phyloP scores from a whole-genome alignment of 1,140 invertebrate genomes.

The Yoshiicerus persimilis region DNA sequence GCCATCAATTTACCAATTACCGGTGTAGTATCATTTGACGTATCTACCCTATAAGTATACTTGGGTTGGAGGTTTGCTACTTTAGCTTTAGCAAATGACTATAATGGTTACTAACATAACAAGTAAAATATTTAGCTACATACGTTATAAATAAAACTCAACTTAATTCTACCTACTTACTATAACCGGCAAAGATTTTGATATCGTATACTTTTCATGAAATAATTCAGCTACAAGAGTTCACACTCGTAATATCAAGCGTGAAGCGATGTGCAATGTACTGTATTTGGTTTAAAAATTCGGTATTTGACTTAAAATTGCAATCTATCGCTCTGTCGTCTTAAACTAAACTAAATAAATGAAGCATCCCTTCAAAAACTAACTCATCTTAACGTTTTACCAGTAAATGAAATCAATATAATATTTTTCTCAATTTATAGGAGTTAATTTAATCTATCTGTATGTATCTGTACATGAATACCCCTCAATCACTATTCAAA shows the following conservation, averaged over 20 bases:
- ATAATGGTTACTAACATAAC: not conserved
- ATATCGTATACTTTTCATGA: not conserved
- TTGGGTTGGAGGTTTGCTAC: not conserved
- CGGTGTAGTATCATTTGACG: not conserved
- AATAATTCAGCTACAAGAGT: not conserved
- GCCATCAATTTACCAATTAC: slow-evolving; percentile 12
- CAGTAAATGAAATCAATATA: not conserved
- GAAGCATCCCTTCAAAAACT: not conserved
- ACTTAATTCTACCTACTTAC: not conserved
- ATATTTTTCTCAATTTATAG: not conserved
- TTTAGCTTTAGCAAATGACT: not conserved
- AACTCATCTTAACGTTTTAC: not conserved
- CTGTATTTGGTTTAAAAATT: slow-evolving; percentile 18
- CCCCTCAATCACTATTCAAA: not conserved
- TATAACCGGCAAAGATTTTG: not conserved
- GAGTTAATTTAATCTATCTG: not conserved
- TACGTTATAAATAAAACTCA: not conserved
- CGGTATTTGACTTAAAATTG: slow-evolving; percentile 19
- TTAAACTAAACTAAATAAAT: not conserved
- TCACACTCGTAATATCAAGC: not conserved
- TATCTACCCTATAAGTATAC: not conserved
- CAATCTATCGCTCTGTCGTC: not conserved
- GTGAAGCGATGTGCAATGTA: not conserved
- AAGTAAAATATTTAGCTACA: not conserved
- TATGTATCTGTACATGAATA: not conserved